phyloP scores from a whole-genome alignment of 2,113 vertebrate species.

The Chaenogobius annularis region DNA sequence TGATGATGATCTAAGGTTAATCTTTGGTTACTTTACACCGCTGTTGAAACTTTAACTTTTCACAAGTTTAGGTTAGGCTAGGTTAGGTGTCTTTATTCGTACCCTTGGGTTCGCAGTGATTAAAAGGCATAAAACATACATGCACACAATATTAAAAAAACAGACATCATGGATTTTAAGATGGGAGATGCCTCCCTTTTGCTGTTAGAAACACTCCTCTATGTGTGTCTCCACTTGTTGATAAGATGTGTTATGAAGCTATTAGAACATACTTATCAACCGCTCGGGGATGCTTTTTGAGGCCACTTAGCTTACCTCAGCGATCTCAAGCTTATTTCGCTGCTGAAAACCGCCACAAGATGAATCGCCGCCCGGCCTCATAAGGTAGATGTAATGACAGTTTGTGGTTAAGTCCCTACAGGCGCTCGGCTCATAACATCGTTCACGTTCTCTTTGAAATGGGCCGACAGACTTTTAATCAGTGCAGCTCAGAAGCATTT shows the following conservation, averaged over 20 bases:
- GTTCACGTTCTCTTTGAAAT: slow-evolving; percentile 69
- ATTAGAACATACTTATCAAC: slow-evolving; percentile 75
- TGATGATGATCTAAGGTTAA: too few species aligned
- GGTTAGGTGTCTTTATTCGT: too few species aligned
- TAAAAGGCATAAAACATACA: too few species aligned
- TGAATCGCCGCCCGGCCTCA: slow-evolving; percentile 53
- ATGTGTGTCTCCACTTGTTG: slow-evolving; percentile 56
- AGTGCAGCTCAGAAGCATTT: slow-evolving; percentile 60
- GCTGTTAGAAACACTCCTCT: slow-evolving; percentile 31
- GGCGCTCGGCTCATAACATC: slow-evolving; percentile 59
- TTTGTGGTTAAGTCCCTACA: slow-evolving; percentile 64
- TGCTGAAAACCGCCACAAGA: slow-evolving; percentile 54
- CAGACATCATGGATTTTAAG: too few species aligned
- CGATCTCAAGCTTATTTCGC: slow-evolving; percentile 60
- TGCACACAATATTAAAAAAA: too few species aligned
- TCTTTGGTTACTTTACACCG: too few species aligned
- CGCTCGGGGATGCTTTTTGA: slow-evolving; percentile 63
- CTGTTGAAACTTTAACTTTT: too few species aligned
- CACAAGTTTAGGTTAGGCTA: too few species aligned
- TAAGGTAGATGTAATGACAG: slow-evolving; percentile 65
- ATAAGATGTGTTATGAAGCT: slow-evolving; percentile 65
- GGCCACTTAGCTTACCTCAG: slow-evolving; percentile 65
- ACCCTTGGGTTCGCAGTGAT: too few species aligned
- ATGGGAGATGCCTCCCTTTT: slow-evolving; percentile 22
- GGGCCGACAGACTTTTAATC: slow-evolving; percentile 69